Conservation (phyloP, 2,888 invertebrate species). For the Lepidochrysops patricia region DNA sequence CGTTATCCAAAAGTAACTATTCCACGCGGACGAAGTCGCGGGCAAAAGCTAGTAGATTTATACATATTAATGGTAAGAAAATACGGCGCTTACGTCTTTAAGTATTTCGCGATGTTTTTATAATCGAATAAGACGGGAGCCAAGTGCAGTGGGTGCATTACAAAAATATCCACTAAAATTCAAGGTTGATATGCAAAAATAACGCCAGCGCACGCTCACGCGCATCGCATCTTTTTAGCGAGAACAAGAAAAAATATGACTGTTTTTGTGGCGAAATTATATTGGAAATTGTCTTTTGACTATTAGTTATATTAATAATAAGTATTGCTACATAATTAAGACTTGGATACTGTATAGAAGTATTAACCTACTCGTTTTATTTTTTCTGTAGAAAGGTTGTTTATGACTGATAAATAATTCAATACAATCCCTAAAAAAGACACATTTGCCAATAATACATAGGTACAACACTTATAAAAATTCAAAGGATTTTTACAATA, state of each 20-base stretch:
- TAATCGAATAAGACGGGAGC: conserved; percentile 32
- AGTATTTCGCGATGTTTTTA: conserved; percentile 28
- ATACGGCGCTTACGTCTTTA: neutral
- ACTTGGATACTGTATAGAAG: no score
- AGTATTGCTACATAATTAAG: neutral
- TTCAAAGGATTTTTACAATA: no score
- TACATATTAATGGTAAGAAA: neutral
- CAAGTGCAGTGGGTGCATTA: conserved; percentile 42
- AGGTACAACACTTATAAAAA: no score
- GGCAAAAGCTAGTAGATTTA: no score
- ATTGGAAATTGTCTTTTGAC: neutral
- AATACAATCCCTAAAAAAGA: no score
- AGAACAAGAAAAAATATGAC: neutral
- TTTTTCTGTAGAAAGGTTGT: no score
- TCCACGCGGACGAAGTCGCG: no score
- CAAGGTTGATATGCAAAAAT: conserved; percentile 42
- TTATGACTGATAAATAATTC: no score
- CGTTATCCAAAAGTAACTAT: no score
- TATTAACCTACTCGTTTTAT: no score
- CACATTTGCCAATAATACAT: no score
- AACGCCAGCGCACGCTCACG: conserved; percentile 28
- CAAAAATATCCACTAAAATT: conserved; percentile 45
- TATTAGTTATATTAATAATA: neutral
- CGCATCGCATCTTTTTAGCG: conserved; percentile 22
- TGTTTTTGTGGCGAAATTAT: neutral